Evolutionary conservation across 1,140 invertebrate genomes (phyloP).

Genomic region (Parapsyche elsis): DNA sequence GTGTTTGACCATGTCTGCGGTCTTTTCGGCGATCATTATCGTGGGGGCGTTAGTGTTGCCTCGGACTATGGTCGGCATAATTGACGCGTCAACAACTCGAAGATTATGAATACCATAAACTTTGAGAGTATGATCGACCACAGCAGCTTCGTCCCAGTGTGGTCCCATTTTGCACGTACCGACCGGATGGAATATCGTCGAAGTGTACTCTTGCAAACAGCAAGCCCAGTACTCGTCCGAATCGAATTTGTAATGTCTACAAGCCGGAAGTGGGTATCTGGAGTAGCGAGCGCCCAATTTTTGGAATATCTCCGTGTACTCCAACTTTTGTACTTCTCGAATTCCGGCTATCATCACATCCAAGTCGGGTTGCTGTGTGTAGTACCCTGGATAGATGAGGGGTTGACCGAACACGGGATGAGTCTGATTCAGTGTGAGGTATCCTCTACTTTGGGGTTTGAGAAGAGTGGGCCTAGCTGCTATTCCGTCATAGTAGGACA

Average conservation of each 20-base stretch:
- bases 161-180: slow-evolving; percentile 88
- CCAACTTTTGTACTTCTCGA: slow-evolving; percentile 67
- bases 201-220: slow-evolving; percentile 72
- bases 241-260: slow-evolving; percentile 70
- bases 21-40: slow-evolving; percentile 79
- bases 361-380: slow-evolving; percentile 72
- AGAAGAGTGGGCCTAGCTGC: slow-evolving; percentile 71
- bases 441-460: slow-evolving; percentile 78
- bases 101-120: slow-evolving; percentile 76
- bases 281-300: slow-evolving; percentile 69
- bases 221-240: slow-evolving; percentile 80
- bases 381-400: slow-evolving; percentile 84
- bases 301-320: slow-evolving; percentile 71
- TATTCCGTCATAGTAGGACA: slow-evolving; percentile 67
- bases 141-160: slow-evolving; percentile 70
- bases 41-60: slow-evolving; percentile 75
- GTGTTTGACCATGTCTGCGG: slow-evolving; percentile 72
- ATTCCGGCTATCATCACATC: slow-evolving; percentile 72
- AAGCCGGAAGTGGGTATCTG: slow-evolving; percentile 70
- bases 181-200: slow-evolving; percentile 78
- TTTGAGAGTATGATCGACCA: slow-evolving; percentile 74
- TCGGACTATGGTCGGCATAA: slow-evolving; percentile 72
- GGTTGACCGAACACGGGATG: slow-evolving; percentile 81
- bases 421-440: slow-evolving; percentile 72
- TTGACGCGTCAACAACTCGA: slow-evolving; percentile 78